phyloP scores from a whole-genome alignment of 2,113 vertebrate genomes.

The Marmota flaviventris region DNA sequence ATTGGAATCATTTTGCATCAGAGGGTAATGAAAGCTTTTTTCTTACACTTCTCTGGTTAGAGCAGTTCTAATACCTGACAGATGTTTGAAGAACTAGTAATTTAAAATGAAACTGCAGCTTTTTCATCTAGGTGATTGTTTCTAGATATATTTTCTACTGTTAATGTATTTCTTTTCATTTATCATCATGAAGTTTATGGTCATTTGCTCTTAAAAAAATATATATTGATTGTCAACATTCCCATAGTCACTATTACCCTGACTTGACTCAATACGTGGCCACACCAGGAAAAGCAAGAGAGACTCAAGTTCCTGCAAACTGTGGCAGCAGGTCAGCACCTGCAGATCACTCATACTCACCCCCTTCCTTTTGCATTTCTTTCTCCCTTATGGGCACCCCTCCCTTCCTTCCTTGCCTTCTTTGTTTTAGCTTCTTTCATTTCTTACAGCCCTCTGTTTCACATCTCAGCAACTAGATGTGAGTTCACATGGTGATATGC shows the following conservation, averaged over 20 bases:
- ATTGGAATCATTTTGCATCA: not conserved
- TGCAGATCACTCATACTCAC: not conserved
- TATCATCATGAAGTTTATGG: not conserved
- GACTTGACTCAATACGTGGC: not conserved
- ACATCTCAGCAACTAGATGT: not conserved
- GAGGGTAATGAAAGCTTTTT: not conserved
- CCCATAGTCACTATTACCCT: not conserved
- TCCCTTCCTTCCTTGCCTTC: not conserved
- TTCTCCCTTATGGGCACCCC: too few species aligned
- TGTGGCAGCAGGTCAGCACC: rapidly evolving
- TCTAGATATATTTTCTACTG: not conserved
- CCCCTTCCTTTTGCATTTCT: not conserved
- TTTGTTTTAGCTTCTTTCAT: not conserved
- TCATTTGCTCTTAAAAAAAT: not conserved
- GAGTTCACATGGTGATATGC: not conserved
- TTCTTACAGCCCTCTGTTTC: not conserved
- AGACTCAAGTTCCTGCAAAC: not conserved
- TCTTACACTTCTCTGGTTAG: not conserved
- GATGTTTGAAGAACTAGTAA: constrained; percentile 19
- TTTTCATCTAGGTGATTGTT: not conserved
- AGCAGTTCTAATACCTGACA: not conserved
- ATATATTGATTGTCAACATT: not conserved
- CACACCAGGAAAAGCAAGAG: not conserved
- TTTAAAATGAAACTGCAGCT: not conserved
- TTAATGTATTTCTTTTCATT: not conserved